Percentiles rank a stretch among this genome's conserved stretches.
These are phyloP conservation scores for Bos indicus DNA, from an alignment of 2,113 vertebrate genomes.

Conservation along the genomic window DNA sequence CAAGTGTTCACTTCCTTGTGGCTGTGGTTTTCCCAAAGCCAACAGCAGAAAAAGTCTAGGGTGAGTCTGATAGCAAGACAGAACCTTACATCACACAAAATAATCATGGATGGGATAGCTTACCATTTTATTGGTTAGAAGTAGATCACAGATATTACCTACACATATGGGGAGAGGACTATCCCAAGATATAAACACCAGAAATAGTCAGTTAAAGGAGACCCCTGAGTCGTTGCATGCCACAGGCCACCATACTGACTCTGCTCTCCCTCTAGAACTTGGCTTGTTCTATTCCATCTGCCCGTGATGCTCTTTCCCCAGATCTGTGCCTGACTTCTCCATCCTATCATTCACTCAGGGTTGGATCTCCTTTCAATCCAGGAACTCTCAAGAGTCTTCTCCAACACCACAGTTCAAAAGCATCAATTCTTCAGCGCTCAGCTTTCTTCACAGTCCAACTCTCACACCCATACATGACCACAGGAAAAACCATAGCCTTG, in stretches of 20 bases:
- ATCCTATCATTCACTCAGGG: neutral
- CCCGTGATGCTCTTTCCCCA: neutral
- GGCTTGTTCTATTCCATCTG: neutral
- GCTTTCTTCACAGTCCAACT: no score
- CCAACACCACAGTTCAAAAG: no score
- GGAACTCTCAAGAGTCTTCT: no score
- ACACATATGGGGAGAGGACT: neutral
- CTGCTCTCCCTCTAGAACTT: neutral
- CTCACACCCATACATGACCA: no score
- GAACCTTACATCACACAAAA: neutral
- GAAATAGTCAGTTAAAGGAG: neutral
- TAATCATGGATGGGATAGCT: neutral
- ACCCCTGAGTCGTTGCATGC: neutral
- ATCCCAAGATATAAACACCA: neutral
- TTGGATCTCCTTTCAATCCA: no score
- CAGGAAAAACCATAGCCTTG: no score
- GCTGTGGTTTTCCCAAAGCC: neutral
- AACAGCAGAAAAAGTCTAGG: neutral
- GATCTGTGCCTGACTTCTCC: neutral
- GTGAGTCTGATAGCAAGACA: neutral
- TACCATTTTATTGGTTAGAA: neutral
- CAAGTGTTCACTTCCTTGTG: neutral
- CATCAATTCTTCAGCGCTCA: no score
- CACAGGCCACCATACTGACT: neutral
- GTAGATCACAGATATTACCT: neutral